Evolutionary conservation across 2,888 invertebrate species (phyloP).

Genomic region (Tuta absoluta): DNA sequence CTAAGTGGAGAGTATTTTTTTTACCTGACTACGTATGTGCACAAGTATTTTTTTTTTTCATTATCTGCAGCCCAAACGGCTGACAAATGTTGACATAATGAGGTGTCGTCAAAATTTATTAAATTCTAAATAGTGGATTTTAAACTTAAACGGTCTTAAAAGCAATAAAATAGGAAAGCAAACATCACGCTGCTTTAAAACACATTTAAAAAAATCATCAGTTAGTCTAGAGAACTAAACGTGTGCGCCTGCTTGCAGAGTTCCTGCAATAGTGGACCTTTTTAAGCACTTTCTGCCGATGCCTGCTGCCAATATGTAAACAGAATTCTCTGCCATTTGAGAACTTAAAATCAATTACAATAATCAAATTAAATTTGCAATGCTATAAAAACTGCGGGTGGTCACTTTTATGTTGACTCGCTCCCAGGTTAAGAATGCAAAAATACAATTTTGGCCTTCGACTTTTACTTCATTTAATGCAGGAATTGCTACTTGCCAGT

Average conservation of each 20-base stretch:
- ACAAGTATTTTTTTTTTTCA: too few species aligned
- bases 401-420: slow-evolving; percentile 30
- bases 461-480: neutral
- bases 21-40: too few species aligned
- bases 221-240: too few species aligned
- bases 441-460: neutral
- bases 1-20: too few species aligned
- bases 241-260: neutral
- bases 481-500: neutral
- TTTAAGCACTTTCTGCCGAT: neutral
- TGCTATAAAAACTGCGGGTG: slow-evolving; percentile 45
- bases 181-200: too few species aligned
- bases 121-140: too few species aligned
- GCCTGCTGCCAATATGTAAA: neutral
- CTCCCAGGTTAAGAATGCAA: slow-evolving; percentile 12
- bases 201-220: too few species aligned
- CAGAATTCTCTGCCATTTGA: neutral
- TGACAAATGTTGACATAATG: too few species aligned
- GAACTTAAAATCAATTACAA: neutral
- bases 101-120: too few species aligned
- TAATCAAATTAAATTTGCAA: slow-evolving; percentile 42
- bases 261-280: neutral
- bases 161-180: too few species aligned
- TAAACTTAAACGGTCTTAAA: too few species aligned
- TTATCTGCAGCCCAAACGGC: too few species aligned